These are phyloP conservation scores for Volucella bombylans DNA, from an alignment of 2,888 invertebrate genomes.

Conservation along the genomic window DNA sequence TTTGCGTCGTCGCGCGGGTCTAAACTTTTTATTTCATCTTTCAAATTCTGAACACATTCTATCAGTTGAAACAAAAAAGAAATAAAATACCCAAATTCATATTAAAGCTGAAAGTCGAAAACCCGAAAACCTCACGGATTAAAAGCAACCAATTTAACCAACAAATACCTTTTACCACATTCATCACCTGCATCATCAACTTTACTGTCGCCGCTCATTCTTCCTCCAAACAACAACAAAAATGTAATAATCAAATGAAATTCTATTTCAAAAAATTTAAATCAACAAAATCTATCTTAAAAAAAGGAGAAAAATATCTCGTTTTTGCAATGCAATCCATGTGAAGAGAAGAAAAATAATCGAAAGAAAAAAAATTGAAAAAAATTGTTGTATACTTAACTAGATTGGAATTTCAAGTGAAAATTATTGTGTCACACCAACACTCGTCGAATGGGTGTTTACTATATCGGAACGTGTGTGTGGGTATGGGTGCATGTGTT, in stretches of 20 bases:
- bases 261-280: slow-evolving; percentile 29
- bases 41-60: slow-evolving; percentile 3
- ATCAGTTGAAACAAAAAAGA: neutral
- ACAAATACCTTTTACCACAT: slow-evolving; percentile 29
- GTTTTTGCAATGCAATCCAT: slow-evolving; percentile 59
- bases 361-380: slow-evolving; percentile 11
- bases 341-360: slow-evolving; percentile 37
- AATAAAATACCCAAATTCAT: slow-evolving; percentile 22
- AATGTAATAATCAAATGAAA: slow-evolving; percentile 55
- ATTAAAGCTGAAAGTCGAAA: slow-evolving; percentile 9
- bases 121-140: slow-evolving; percentile 33
- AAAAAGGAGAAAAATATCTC: slow-evolving; percentile 30
- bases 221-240: slow-evolving; percentile 59
- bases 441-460: slow-evolving; percentile 67
- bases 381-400: slow-evolving; percentile 70
- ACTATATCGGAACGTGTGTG: slow-evolving; percentile 48
- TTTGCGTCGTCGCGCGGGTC: slow-evolving; percentile 68
- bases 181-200: slow-evolving; percentile 29
- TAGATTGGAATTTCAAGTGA: slow-evolving; percentile 74
- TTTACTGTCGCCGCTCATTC: slow-evolving; percentile 14
- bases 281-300: slow-evolving; percentile 11
- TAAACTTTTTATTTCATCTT: slow-evolving; percentile 35
- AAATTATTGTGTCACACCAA: slow-evolving; percentile 74
- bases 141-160: slow-evolving; percentile 37
- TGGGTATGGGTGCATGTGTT: neutral